Evolutionary conservation across 1,140 invertebrate genomes (phyloP), one percentile per base, ranked within the genome.

Genomic region (Macrobrachium rosenbergii): DNA sequence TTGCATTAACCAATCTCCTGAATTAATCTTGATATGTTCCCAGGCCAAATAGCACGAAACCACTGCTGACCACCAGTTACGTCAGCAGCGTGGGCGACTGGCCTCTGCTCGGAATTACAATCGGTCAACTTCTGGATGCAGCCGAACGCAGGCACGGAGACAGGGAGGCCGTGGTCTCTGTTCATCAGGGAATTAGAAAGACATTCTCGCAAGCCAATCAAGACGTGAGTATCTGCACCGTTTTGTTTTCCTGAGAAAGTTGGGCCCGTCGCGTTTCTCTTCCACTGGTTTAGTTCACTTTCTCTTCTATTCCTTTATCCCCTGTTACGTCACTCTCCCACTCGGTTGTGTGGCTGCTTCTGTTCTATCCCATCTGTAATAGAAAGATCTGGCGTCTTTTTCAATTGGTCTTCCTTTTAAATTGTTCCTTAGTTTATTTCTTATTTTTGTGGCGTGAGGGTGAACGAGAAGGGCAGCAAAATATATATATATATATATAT

Each of bases 181-280:
- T 92, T 16, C 92, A 94, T 63, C 95, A 96, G 92, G 93, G 93
- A 8, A 90, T 93, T 5, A 92, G 93, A 10, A 91, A 95, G 0
- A 95, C 94, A 3, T 97, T 94, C 90, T 90, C 91, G 2, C 93
- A 96, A 82, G 91, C 96, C 0, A 88, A 95, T 8, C 91, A 92
- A 45, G 92, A 96, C 90, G 95, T 95, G 2, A 19, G 60, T 62
- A 28, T 5, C 1, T 10, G 28, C 19, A 79, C 2, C 0, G 6
- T 58, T 60, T 60, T 60, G 23, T n/a, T 11, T 80, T 21, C 2
- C 23, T 37, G 5, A 59, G n/a, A 7, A 17, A 43, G 5, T 8
- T 8, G 1, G 2, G 19, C 8, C 21, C 2, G 21, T 69, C 5
- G 11, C 2, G 73, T 19, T 8, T 19, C 7, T 28, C 37, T 16